Evolutionary conservation across 1,140 invertebrate species (phyloP).

Genomic region (Bombyx mori): ASM3026992v2 NC_085128.1:12443501-12444000

Average conservation of each 20-base stretch:
- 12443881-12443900: background rate
- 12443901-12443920: background rate
- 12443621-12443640: constrained; percentile 16
- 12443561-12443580: constrained; percentile 59
- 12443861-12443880: background rate
- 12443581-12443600: constrained; percentile 37
- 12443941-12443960: background rate
- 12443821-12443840: too few relatives aligned
- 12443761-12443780: too few relatives aligned
- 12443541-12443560: constrained; percentile 43
- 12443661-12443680: background rate
- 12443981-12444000: too few relatives aligned
- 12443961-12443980: too few relatives aligned
- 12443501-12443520: too few relatives aligned
- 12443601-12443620: constrained; percentile 23
- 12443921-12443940: background rate
- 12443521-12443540: constrained; percentile 2
- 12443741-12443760: too few relatives aligned
- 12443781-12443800: too few relatives aligned
- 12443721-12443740: too few relatives aligned
- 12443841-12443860: constrained; percentile 1
- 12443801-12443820: too few relatives aligned
- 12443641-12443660: background rate
- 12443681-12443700: background rate
- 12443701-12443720: background rate